Base-by-base conservation (phyloP, 2,888 invertebrate species). In the Entomobrya proxima region DNA sequence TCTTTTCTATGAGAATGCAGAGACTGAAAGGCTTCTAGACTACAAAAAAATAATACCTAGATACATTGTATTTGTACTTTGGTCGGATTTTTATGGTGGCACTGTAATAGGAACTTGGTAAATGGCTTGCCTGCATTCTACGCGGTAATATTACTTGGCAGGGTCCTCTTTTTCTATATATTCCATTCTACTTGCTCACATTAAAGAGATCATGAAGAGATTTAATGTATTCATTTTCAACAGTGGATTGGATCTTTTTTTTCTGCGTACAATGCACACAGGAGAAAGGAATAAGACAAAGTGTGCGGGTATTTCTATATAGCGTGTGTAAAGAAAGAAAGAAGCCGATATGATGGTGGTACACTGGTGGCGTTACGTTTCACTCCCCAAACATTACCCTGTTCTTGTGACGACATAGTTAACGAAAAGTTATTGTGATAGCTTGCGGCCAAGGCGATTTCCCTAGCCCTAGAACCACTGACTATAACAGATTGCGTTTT, bases 391-490 rank as follows among this genome's bases (percentile, higher is more conserved):
- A 9, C 76, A 32, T 47, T 58, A 24, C 47, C 18, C 11, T 52
- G 55, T 35, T 52, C 13, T 58, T n/a, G 35, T 76, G 37, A 47
- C 58, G 58, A 76, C 76, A 76, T 40, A 7, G 35, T 58, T 58
- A 58, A 58, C 58, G 55, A 76, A 76, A 76, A 75, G 75, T 75
- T 75, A 75, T 75, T 75, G 40, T 58, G 58, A 58, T 76, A 76
- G 76, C 58, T 76, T 76, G 76, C 30, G 58, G 76, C 55, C n/a
- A 35, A 58, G 32, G 35, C 50, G 21, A n/a, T 30, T 64, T 64
- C 13, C 61, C 30, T 32, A 61, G 30, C 30, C 32, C 2, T 61
- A 21, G 32, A 61, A 32, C 27, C 32, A 32, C 15, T 61, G 61
- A 32, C 61, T 61, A 32, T 32, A 32, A 61, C 61, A 61, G 32